Percentiles rank a stretch among this genome's conserved stretches.
Conservation (phyloP, 2,888 invertebrate genomes). For the Platypus cylindrus region DNA sequence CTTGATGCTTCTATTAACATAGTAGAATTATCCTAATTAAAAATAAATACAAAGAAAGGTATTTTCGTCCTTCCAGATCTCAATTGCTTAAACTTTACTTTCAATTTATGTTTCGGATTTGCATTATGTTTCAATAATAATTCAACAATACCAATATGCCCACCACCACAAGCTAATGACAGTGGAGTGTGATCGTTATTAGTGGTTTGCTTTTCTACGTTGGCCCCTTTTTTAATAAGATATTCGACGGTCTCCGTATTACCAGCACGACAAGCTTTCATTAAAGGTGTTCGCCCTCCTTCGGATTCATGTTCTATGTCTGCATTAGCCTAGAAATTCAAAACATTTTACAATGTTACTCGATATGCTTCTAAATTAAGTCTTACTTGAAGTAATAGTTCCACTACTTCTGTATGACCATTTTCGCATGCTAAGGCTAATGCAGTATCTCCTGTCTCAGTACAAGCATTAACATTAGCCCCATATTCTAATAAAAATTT, state of each 20-base stretch:
- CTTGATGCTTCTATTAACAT: conserved; percentile 98
- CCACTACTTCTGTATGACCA: conserved; percentile 95
- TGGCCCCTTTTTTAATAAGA: conserved; percentile 73
- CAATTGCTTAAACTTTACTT: conserved; percentile 40
- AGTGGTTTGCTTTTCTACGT: conserved; percentile 73
- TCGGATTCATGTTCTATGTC: conserved; percentile 93
- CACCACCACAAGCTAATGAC: conserved; percentile 92
- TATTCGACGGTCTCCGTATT: conserved; percentile 94
- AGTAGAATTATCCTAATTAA: conserved; percentile 92
- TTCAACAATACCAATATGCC: conserved; percentile 88
- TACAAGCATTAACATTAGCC: conserved; percentile 74
- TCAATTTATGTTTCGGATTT: conserved; percentile 91
- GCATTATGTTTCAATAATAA: conserved; percentile 82
- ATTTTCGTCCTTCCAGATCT: not conserved
- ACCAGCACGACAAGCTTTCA: conserved; percentile 97
- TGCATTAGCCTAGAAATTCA: conserved; percentile 70
- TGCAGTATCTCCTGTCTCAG: conserved; percentile 58
- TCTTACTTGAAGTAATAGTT: conserved; percentile 58
- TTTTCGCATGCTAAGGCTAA: conserved; percentile 97
- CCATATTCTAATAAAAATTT: conserved; percentile 66
- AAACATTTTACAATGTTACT: too few species aligned
- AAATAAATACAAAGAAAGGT: conserved; percentile 15
- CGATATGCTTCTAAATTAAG: too few species aligned
- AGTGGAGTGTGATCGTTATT: conserved; percentile 96
- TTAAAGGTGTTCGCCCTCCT: conserved; percentile 88